Percentiles rank a stretch among this genome's conserved stretches.
Evolutionary conservation across 2,888 invertebrate species (phyloP).

Genomic region (Phorcus lineatus): DNA sequence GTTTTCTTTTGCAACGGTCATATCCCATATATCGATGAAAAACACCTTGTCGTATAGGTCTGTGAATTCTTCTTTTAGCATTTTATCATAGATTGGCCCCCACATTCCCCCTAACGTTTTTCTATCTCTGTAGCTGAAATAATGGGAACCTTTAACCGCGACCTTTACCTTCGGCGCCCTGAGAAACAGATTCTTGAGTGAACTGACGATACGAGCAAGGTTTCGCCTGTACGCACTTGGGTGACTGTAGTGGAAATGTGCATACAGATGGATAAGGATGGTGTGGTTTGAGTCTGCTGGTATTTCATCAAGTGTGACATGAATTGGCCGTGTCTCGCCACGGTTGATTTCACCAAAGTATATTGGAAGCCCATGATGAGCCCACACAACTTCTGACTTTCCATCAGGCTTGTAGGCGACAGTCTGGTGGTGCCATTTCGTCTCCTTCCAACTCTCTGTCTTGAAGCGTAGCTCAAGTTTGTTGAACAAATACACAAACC

Average conservation of each 20-base stretch:
- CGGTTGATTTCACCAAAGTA: constrained; percentile 3
- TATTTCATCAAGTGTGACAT: not conserved
- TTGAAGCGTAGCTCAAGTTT: not conserved
- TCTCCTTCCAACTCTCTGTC: not conserved
- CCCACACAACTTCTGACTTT: not conserved
- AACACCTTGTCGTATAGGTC: constrained; percentile 9
- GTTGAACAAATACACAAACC: not conserved
- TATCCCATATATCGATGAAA: constrained; percentile 30
- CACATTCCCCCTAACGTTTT: not conserved
- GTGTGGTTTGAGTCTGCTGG: constrained; percentile 15
- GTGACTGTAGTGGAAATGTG: constrained; percentile 15
- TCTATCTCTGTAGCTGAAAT: constrained; percentile 11
- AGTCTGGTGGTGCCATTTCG: constrained; percentile 2
- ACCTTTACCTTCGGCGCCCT: not conserved
- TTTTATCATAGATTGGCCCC: not conserved
- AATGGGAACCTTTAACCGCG: constrained; percentile 19
- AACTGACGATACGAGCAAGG: not conserved
- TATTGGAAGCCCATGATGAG: constrained; percentile 1
- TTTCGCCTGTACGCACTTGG: not conserved
- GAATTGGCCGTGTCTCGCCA: not conserved
- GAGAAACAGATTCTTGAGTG: not conserved
- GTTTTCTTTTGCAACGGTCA: constrained; percentile 27
- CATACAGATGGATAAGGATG: constrained; percentile 14
- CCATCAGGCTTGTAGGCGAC: not conserved
- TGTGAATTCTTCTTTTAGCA: constrained; percentile 22